Evolutionary conservation across 2,888 invertebrate genomes (phyloP).

Genomic region (Brachyptera putata): DNA sequence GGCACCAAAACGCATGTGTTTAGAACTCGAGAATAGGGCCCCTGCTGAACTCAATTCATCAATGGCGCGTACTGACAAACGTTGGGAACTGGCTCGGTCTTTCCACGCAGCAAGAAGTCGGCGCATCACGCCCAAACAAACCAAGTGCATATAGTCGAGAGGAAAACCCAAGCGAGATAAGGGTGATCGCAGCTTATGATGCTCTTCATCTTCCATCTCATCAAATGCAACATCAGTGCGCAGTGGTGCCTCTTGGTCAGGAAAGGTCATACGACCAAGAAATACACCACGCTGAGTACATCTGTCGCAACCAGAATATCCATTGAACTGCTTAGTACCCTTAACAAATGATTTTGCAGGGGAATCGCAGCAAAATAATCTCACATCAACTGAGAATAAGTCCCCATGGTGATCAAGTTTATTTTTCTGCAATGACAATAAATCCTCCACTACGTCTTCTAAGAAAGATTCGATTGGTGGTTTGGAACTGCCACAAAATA

Average conservation of each 20-base stretch:
- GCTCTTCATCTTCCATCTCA: not conserved
- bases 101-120: slow-evolving; percentile 28
- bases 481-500: slow-evolving; percentile 33
- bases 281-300: slow-evolving; percentile 18
- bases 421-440: slow-evolving; percentile 28
- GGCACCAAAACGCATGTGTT: too few relatives aligned
- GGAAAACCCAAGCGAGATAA: slow-evolving; percentile 22
- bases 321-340: slow-evolving; percentile 23
- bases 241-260: not conserved
- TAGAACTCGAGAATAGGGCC: too few relatives aligned
- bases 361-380: slow-evolving; percentile 25
- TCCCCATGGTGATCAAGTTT: not conserved
- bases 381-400: not conserved
- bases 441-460: slow-evolving; percentile 33
- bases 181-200: slow-evolving; percentile 14
- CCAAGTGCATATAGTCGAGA: slow-evolving; percentile 31
- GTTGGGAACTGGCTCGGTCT: slow-evolving; percentile 22
- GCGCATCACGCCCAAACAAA: slow-evolving; percentile 28
- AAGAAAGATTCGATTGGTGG: slow-evolving; percentile 32
- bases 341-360: slow-evolving; percentile 29
- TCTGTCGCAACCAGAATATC: slow-evolving; percentile 27
- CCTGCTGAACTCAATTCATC: not conserved
- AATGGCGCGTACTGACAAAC: not conserved
- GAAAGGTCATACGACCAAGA: not conserved
- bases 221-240: not conserved